Evolutionary conservation across 1,140 invertebrate genomes (phyloP).

Genomic region (Meloidogyne floridensis): DNA sequence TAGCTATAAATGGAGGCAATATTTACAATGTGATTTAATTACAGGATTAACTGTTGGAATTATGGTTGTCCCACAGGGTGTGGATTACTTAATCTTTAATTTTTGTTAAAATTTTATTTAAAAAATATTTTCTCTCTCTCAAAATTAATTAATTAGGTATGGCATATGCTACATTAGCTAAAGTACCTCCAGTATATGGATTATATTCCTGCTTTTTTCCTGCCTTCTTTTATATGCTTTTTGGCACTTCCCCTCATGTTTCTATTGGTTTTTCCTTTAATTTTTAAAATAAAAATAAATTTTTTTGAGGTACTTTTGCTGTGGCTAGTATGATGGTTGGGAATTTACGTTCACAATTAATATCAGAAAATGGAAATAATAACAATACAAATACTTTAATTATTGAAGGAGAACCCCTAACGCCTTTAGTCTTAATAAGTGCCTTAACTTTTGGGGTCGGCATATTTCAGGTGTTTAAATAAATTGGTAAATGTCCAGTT

Average conservation of each 20-base stretch:
- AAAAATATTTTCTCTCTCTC: too few relatives aligned
- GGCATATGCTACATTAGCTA: constrained; percentile 67
- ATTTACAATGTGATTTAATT: constrained; percentile 63
- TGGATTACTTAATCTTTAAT: neutral
- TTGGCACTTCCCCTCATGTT: constrained; percentile 68
- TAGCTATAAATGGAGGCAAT: constrained; percentile 56
- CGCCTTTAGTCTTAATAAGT: constrained; percentile 57
- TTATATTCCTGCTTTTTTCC: constrained; percentile 69
- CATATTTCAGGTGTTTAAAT: constrained; percentile 48
- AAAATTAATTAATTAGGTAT: constrained; percentile 56
- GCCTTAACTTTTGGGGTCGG: constrained; percentile 59
- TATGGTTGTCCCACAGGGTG: constrained; percentile 67
- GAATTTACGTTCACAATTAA: constrained; percentile 37
- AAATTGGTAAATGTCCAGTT: too few relatives aligned
- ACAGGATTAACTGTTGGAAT: constrained; percentile 67
- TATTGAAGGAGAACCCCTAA: constrained; percentile 43
- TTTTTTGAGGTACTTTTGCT: constrained; percentile 58
- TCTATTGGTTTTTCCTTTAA: constrained; percentile 65
- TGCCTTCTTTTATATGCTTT: constrained; percentile 68
- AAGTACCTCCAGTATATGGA: constrained; percentile 68
- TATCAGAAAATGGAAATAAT: constrained; percentile 22
- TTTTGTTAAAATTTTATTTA: constrained; percentile 16
- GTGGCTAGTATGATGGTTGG: constrained; percentile 65
- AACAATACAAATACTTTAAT: neutral
- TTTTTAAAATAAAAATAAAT: constrained; percentile 6